Conservation (phyloP, 2,797 vertebrate species). For the Chromis chromis region DNA sequence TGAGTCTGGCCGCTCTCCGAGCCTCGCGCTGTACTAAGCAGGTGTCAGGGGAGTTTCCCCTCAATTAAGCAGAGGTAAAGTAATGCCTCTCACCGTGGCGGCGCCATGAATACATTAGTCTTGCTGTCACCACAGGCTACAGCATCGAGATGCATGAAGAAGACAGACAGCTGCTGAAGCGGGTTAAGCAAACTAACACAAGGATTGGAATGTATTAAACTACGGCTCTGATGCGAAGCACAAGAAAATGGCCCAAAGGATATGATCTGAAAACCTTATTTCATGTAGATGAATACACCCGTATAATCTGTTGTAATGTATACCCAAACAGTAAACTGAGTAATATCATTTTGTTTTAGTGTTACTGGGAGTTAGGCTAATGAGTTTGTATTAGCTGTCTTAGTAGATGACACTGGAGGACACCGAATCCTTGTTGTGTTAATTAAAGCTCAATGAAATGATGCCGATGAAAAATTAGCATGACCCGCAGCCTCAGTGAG, state of each 20-base stretch:
- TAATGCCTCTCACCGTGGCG: slow-evolving; percentile 77
- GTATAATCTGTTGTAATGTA: slow-evolving; percentile 36
- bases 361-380: slow-evolving; percentile 51
- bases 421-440: slow-evolving; percentile 70
- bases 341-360: slow-evolving; percentile 45
- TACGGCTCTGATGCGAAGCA: slow-evolving; percentile 16
- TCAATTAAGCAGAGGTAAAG: slow-evolving; percentile 89
- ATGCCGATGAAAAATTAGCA: slow-evolving; percentile 66
- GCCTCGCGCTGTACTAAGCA: slow-evolving; percentile 75
- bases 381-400: slow-evolving; percentile 61
- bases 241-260: slow-evolving; percentile 18
- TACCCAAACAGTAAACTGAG: slow-evolving; percentile 25
- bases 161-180: slow-evolving; percentile 68
- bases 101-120: slow-evolving; percentile 82
- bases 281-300: slow-evolving; percentile 32
- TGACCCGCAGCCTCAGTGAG: slow-evolving; percentile 57
- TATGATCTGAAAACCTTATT: slow-evolving; percentile 32
- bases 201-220: slow-evolving; percentile 12
- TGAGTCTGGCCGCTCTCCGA: slow-evolving; percentile 63
- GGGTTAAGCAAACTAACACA: slow-evolving; percentile 48
- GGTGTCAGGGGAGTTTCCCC: slow-evolving; percentile 85
- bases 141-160: slow-evolving; percentile 48
- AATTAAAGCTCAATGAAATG: slow-evolving; percentile 73
- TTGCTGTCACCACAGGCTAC: slow-evolving; percentile 75
- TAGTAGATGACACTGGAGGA: slow-evolving; percentile 68